Percentiles rank a stretch among this genome's conserved stretches.
Evolutionary conservation across 2,888 invertebrate species (phyloP).

Genomic region (Tinea semifulvella): DNA sequence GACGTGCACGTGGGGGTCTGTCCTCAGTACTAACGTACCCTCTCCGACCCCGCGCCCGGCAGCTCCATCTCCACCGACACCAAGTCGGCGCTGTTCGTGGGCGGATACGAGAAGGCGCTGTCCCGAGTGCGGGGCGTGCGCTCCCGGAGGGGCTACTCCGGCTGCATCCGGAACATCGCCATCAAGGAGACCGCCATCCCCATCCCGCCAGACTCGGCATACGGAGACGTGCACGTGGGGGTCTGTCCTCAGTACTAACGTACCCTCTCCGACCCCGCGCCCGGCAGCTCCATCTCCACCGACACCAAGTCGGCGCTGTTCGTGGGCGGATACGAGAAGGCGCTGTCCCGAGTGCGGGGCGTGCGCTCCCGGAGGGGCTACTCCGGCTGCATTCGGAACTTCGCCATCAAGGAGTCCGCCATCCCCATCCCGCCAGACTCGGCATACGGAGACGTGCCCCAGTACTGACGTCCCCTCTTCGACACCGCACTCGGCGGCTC

Average conservation of each 20-base stretch:
- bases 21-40: conserved; percentile 79
- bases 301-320: conserved; percentile 87
- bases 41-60: conserved; percentile 78
- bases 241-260: conserved; percentile 84
- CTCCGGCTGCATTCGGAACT: conserved; percentile 81
- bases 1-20: conserved; percentile 82
- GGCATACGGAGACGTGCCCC: conserved; percentile 77
- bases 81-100: conserved; percentile 87
- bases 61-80: conserved; percentile 78
- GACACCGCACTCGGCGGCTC: conserved; percentile 77
- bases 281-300: conserved; percentile 75
- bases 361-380: conserved; percentile 76
- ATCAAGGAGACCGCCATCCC: conserved; percentile 50
- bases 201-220: conserved; percentile 59
- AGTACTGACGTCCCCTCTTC: conserved; percentile 74
- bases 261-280: conserved; percentile 75
- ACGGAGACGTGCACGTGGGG: conserved; percentile 79
- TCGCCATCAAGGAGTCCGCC: conserved; percentile 60
- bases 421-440: conserved; percentile 48
- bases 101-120: conserved; percentile 73
- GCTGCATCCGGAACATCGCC: conserved; percentile 78
- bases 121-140: conserved; percentile 69
- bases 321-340: conserved; percentile 82
- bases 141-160: conserved; percentile 77
- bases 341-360: conserved; percentile 61